These are phyloP conservation scores for Drosophila kanapiae DNA, from an alignment of 1,140 invertebrate genomes.

Conservation along the genomic window DNA sequence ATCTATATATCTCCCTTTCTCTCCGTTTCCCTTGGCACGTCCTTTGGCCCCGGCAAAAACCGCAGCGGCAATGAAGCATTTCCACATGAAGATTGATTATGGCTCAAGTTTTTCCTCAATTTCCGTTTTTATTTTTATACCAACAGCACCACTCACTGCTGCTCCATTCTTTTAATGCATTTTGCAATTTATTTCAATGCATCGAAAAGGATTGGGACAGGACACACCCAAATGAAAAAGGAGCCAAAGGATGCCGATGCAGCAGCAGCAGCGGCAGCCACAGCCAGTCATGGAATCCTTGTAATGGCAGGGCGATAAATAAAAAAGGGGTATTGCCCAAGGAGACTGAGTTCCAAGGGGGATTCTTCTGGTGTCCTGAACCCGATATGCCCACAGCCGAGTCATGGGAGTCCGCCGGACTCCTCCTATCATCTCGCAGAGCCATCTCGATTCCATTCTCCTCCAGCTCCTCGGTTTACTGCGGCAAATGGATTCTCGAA, in stretches of 20 bases:
- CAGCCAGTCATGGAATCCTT: conserved; percentile 36
- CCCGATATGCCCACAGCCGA: conserved; percentile 8
- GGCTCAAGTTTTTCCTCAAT: conserved; percentile 57
- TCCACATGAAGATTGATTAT: conserved; percentile 78
- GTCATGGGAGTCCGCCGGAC: neutral
- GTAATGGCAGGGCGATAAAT: conserved; percentile 40
- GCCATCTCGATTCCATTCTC: conserved; percentile 10
- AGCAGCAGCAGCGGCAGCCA: conserved; percentile 2
- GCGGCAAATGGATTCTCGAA: conserved; percentile 43
- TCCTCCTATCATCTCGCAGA: conserved; percentile 7
- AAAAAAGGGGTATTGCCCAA: conserved; percentile 10
- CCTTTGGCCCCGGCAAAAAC: conserved; percentile 12
- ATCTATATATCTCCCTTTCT: neutral
- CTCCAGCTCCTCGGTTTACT: neutral
- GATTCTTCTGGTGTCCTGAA: conserved; percentile 13
- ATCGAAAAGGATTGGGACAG: conserved; percentile 57
- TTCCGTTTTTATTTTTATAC: conserved; percentile 16
- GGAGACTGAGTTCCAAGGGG: conserved; percentile 2
- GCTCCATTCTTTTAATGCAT: conserved; percentile 54
- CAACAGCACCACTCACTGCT: conserved; percentile 27
- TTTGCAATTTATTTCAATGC: conserved; percentile 75
- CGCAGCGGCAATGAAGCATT: conserved; percentile 59
- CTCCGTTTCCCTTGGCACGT: neutral
- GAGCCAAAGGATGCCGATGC: conserved; percentile 26
- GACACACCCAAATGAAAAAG: conserved; percentile 51